Conservation (phyloP, 2,797 vertebrate genomes). For the Mallotus villosus region DNA sequence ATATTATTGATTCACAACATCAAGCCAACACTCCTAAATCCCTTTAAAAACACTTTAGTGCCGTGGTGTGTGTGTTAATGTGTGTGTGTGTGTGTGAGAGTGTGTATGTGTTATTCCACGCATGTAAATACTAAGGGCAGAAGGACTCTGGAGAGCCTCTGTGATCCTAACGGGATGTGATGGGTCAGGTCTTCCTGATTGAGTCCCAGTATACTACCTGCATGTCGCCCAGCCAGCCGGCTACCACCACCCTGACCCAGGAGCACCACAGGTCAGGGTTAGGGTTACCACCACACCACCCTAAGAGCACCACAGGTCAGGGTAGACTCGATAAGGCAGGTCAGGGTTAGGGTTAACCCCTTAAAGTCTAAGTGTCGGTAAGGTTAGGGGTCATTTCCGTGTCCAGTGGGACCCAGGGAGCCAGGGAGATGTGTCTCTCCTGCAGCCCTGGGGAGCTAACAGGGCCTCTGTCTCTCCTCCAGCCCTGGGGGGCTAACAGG, state of each 20-base stretch:
- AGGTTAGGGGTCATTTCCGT: slow-evolving; percentile 9
- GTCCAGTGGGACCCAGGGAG: too few relatives aligned
- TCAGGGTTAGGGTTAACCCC: slow-evolving; percentile 37
- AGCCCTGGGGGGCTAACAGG: background rate
- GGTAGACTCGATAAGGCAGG: slow-evolving; percentile 27
- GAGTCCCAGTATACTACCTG: background rate
- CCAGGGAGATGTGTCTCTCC: background rate
- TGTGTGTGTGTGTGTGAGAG: slow-evolving; percentile 13
- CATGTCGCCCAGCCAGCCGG: too few relatives aligned
- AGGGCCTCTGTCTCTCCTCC: background rate
- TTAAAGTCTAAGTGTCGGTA: slow-evolving; percentile 46
- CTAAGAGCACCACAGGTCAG: too few relatives aligned
- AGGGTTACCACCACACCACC: too few relatives aligned
- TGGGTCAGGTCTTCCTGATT: background rate
- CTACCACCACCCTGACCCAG: too few relatives aligned
- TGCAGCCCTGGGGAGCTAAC: too few relatives aligned
- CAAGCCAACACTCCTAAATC: slow-evolving; percentile 8
- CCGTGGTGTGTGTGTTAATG: slow-evolving; percentile 1
- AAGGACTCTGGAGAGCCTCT: too few relatives aligned
- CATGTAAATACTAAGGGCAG: background rate
- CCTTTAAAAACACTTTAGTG: slow-evolving; percentile 23
- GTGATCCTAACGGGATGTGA: background rate
- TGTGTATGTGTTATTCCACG: background rate
- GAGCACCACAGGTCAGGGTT: background rate
- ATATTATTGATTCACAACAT: background rate